phyloP scores from a whole-genome alignment of 2,797 vertebrate species.

The Acanthornis magna region DNA sequence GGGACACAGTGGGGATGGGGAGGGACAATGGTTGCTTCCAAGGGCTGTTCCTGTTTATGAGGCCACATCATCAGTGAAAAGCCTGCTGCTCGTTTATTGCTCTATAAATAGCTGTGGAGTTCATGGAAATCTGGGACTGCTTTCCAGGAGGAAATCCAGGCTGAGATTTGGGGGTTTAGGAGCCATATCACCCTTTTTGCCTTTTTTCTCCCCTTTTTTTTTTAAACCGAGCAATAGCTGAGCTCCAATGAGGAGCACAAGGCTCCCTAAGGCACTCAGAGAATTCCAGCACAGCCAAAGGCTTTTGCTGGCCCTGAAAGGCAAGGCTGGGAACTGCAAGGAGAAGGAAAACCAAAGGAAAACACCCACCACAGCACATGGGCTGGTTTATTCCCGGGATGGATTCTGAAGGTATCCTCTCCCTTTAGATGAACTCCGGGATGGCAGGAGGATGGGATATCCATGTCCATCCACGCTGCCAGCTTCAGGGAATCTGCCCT shows the following conservation, averaged over 20 bases:
- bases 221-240: accelerated
- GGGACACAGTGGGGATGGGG: accelerated
- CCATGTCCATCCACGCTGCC: accelerated
- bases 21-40: accelerated
- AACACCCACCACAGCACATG: accelerated
- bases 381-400: accelerated
- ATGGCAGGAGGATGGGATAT: not conserved
- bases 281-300: not conserved
- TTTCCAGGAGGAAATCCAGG: not conserved
- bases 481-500: accelerated
- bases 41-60: not conserved
- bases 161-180: not conserved
- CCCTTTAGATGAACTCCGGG: not conserved
- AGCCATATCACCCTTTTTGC: accelerated
- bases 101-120: not conserved
- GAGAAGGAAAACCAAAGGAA: not conserved
- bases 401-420: not conserved
- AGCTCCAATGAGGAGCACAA: accelerated
- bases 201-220: not conserved
- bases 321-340: slow-evolving; percentile 4
- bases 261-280: accelerated
- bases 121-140: not conserved
- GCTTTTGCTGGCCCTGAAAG: slow-evolving; percentile 38
- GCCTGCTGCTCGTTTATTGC: not conserved
- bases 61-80: accelerated